Base-by-base conservation (phyloP, 2,888 invertebrate species). In the Eretmocerus hayati region DNA sequence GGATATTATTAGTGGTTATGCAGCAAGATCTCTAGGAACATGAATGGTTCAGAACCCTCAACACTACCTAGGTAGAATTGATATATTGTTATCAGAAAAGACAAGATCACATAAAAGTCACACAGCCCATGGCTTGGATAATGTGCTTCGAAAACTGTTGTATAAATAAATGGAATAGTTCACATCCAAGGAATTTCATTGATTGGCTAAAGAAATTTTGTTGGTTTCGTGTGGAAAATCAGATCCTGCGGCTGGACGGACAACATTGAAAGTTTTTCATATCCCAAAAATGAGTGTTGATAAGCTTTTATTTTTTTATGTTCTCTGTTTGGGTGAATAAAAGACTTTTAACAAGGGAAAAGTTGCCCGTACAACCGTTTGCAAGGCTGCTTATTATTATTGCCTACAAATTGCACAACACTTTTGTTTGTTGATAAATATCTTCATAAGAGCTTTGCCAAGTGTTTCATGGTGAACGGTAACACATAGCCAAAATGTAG, bases 401-500 rank as follows among this genome's bases (percentile, higher is more conserved):
- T 22, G 20, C 39, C 8, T 32, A 48, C 39, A 38, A 30, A 46
- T 49, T 40, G 58, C 60, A 59, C 57, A 58, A 55, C 59, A 62
- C 56, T 59, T 65, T 63, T 61, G 57, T 66, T 62, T 68, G 65
- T 67, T 68, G 67, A 67, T 69, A 69, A 64, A 58, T 64, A 68
- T 57, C 64, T 64, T 62, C 59, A 63, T 47, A 47, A 52, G 56
- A 67, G 71, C 71, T 71, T 69, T 67, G 68, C 67, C 67, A 67
- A 71, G 62, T 69, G 69, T 71, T 71, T 67, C 67, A 63, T 70
- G 70, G 70, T 70, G 69, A 69, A 67, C 64, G 69, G 69, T 70
- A 69, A 67, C 62, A 67, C 54, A 54, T 51, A 67, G 64, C 62
- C 61, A 66, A 68, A 65, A 69, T 71, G 71, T 71, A 71, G 69